A percentile compares a stretch with the other conserved stretches of the same genome.
Evolutionary conservation across 1,140 invertebrate species (phyloP).

Genomic region (Papilio helenus): DNA sequence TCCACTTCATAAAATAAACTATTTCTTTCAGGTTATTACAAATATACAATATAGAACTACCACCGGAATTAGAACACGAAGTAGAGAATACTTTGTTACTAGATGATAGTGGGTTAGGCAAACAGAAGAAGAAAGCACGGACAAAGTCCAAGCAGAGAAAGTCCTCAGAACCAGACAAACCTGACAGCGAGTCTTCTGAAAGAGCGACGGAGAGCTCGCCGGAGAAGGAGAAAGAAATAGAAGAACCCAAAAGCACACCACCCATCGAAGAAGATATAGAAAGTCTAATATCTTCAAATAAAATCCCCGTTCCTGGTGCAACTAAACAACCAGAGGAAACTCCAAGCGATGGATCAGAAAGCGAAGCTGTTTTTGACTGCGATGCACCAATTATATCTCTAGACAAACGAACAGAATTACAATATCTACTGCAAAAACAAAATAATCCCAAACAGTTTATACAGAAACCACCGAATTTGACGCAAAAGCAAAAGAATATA

Average conservation of each 20-base stretch:
- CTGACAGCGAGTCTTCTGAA: slow-evolving; percentile 69
- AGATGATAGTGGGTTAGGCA: slow-evolving; percentile 76
- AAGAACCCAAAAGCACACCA: slow-evolving; percentile 47
- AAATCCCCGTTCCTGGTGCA: slow-evolving; percentile 74
- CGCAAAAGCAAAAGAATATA: slow-evolving; percentile 73
- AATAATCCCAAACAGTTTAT: slow-evolving; percentile 78
- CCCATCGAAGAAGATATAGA: slow-evolving; percentile 79
- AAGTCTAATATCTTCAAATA: slow-evolving; percentile 80
- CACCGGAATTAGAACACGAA: slow-evolving; percentile 84
- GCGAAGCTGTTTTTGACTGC: slow-evolving; percentile 61
- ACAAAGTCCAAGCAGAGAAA: slow-evolving; percentile 83
- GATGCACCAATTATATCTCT: slow-evolving; percentile 62
- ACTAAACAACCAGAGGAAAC: slow-evolving; percentile 55
- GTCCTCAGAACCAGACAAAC: slow-evolving; percentile 71
- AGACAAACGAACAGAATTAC: slow-evolving; percentile 79
- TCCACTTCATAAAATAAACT: not conserved
- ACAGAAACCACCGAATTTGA: slow-evolving; percentile 65
- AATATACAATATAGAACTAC: slow-evolving; percentile 87
- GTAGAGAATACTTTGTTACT: slow-evolving; percentile 59
- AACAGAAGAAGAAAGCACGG: slow-evolving; percentile 79
- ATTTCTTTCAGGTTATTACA: slow-evolving; percentile 85
- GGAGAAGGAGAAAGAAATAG: slow-evolving; percentile 66
- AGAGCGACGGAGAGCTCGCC: slow-evolving; percentile 66
- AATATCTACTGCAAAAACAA: slow-evolving; percentile 78
- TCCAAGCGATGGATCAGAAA: slow-evolving; percentile 66